A percentile compares a stretch with the other conserved stretches of the same genome.
Conservation (phyloP, 2,888 invertebrate genomes). For the Norana najaformis region DNA sequence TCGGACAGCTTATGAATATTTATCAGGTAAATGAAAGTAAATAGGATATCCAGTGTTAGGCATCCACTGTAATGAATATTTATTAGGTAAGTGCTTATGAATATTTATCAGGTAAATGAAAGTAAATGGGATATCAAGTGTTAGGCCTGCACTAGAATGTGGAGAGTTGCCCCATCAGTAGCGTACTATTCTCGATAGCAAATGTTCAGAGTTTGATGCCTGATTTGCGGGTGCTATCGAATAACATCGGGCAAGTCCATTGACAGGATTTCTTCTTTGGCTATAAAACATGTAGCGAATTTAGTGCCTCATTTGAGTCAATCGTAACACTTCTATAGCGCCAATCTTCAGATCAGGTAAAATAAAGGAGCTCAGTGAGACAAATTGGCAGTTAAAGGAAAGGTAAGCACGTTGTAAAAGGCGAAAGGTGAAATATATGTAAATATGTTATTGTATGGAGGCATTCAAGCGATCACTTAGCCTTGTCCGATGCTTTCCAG, state of each 20-base stretch:
- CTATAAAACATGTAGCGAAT: not conserved
- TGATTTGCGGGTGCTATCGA: not conserved
- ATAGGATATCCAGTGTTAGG: not conserved
- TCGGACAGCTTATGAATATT: constrained; percentile 36
- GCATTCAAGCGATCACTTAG: not conserved
- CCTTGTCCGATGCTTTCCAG: constrained; percentile 42
- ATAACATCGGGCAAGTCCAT: not conserved
- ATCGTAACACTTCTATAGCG: not conserved
- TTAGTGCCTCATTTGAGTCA: not conserved
- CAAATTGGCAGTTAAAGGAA: too few species aligned
- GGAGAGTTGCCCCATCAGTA: not conserved
- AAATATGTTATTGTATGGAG: too few species aligned
- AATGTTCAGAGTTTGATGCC: too few species aligned
- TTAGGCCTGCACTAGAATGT: not conserved
- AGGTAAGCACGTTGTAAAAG: not conserved
- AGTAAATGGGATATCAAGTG: not conserved
- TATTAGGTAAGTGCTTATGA: too few species aligned
- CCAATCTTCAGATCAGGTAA: not conserved
- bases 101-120: constrained; percentile 36
- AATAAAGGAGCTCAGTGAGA: too few species aligned
- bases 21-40: constrained; percentile 32
- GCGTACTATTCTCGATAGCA: too few species aligned
- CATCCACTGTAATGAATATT: too few species aligned
- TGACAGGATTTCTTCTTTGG: not conserved
- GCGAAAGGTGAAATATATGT: too few species aligned